A percentile compares a stretch with the other conserved stretches of the same genome.
Conservation (phyloP, 2,888 invertebrate species). For the Leptopilina myrica region DNA sequence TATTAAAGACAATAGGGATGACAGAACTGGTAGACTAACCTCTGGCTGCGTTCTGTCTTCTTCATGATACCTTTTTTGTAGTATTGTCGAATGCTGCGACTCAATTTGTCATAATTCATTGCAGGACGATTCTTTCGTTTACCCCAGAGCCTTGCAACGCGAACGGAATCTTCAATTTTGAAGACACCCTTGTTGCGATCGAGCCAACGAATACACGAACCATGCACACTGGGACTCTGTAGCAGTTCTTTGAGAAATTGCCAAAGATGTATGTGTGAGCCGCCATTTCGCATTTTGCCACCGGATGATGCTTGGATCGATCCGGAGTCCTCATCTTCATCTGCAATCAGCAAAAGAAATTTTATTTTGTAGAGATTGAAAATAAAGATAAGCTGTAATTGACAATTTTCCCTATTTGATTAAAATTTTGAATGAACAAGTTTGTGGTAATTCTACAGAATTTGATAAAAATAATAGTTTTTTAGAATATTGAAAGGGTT, state of each 20-base stretch:
- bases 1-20: constrained; percentile 92
- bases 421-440: too few relatives aligned
- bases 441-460: too few relatives aligned
- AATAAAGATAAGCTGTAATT: not conserved
- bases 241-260: constrained; percentile 98
- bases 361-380: not conserved
- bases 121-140: constrained; percentile 98
- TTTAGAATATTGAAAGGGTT: not conserved
- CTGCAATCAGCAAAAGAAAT: constrained; percentile 68
- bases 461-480: too few relatives aligned
- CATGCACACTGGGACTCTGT: constrained; percentile 91
- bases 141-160: constrained; percentile 98
- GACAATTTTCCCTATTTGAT: not conserved
- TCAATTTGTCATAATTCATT: constrained; percentile 99
- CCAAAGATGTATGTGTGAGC: constrained; percentile 98
- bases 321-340: constrained; percentile 80
- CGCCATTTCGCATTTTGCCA: constrained; percentile 77
- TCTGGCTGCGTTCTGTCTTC: constrained; percentile 98
- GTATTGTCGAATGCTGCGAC: constrained; percentile 97
- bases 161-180: constrained; percentile 99
- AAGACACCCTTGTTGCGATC: constrained; percentile 96
- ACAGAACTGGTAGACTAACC: constrained; percentile 99
- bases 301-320: constrained; percentile 50
- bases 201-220: constrained; percentile 97
- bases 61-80: constrained; percentile 99